Evolutionary conservation across 1,140 invertebrate species (phyloP).

Genomic region (Drosophila repleta): DNA sequence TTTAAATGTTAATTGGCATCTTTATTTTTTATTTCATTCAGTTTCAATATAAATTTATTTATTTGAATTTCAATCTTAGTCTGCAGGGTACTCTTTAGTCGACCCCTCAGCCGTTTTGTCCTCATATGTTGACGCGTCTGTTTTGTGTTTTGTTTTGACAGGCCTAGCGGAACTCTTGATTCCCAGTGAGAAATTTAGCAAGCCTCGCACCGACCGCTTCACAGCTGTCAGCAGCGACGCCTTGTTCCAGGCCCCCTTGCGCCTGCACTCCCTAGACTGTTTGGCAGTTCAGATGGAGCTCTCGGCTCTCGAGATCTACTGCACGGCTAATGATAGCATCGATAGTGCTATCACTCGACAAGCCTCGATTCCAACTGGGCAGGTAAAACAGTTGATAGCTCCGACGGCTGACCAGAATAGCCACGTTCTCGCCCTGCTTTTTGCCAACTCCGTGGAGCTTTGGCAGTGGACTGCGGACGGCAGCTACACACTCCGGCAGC

Average conservation of each 20-base stretch:
- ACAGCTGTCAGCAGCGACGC: neutral
- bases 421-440: conserved; percentile 29
- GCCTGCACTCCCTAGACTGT: conserved; percentile 33
- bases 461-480: conserved; percentile 37
- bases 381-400: conserved; percentile 55
- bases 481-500: conserved; percentile 15
- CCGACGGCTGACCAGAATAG: conserved; percentile 7
- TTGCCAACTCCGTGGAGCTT: conserved; percentile 42
- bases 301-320: conserved; percentile 39
- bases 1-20: too few species aligned
- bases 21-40: too few species aligned
- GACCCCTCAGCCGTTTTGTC: too few species aligned
- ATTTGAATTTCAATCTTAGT: neutral
- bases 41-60: too few species aligned
- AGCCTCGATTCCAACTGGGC: conserved; percentile 14
- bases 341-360: conserved; percentile 8
- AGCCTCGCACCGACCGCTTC: neutral
- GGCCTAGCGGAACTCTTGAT: conserved; percentile 4
- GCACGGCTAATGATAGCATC: conserved; percentile 4
- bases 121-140: neutral
- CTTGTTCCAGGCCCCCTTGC: conserved; percentile 12
- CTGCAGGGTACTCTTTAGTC: neutral
- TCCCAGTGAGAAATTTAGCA: conserved; percentile 11
- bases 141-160: conserved; percentile 1
- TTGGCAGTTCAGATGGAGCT: conserved; percentile 16